Evolutionary conservation across 2,888 invertebrate genomes (phyloP).

Genomic region (Limnephilus rhombicus): DNA sequence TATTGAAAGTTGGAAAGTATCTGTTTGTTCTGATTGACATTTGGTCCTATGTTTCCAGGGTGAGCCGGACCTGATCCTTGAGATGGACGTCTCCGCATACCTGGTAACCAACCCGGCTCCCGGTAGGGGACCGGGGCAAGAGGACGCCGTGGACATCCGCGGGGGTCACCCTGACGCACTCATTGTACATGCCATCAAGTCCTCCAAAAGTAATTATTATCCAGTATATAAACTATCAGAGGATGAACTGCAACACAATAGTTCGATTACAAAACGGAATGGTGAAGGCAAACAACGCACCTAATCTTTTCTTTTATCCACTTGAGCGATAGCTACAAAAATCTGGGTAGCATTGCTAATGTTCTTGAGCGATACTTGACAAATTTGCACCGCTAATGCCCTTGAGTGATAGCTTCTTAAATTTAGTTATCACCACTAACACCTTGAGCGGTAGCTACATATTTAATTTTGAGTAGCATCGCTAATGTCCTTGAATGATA

Average conservation of each 20-base stretch:
- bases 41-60: constrained; percentile 11
- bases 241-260: constrained; percentile 40
- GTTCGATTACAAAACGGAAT: constrained; percentile 34
- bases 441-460: too few species aligned
- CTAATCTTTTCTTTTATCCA: too few species aligned
- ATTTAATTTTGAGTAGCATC: too few species aligned
- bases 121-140: constrained; percentile 82
- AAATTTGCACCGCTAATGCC: too few species aligned
- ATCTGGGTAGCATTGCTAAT: too few species aligned
- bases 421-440: too few species aligned
- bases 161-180: constrained; percentile 97
- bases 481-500: too few species aligned
- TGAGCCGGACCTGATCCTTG: constrained; percentile 83
- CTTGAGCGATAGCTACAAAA: too few species aligned
- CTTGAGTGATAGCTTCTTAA: too few species aligned
- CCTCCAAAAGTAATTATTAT: constrained; percentile 85
- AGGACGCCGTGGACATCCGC: constrained; percentile 93
- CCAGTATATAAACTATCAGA: constrained; percentile 50
- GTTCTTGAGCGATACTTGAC: too few species aligned
- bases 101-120: constrained; percentile 89
- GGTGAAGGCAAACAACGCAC: not conserved
- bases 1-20: too few species aligned
- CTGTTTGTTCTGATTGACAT: not conserved
- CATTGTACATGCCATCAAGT: constrained; percentile 96
- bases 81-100: constrained; percentile 88